Evolutionary conservation across 2,113 vertebrate species (phyloP).

Genomic region (Rhagologus leucostigma): DNA sequence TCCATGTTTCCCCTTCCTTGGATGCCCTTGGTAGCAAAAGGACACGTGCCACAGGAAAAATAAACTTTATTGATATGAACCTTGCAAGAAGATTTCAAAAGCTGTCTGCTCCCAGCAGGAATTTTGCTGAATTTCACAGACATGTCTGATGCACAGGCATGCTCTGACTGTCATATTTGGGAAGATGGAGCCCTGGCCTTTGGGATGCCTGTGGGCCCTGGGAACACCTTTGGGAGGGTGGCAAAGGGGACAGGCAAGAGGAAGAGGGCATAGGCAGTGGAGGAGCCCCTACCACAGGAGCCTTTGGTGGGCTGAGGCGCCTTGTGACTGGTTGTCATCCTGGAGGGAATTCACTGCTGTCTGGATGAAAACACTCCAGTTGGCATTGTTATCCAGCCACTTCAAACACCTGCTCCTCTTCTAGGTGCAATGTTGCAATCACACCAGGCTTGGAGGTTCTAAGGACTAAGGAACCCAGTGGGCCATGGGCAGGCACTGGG

Average conservation of each 20-base stretch:
- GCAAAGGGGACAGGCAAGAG: not conserved
- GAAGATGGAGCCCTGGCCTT: not conserved
- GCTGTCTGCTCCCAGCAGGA: not conserved
- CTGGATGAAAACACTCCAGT: not conserved
- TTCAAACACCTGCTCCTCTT: not conserved
- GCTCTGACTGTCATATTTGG: not conserved
- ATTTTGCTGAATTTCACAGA: not conserved
- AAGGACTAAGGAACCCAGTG: not conserved
- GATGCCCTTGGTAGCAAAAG: not conserved
- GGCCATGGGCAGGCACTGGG: not conserved
- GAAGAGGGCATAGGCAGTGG: not conserved
- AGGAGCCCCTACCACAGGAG: not conserved
- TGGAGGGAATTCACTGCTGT: not conserved
- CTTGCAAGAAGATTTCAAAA: not conserved
- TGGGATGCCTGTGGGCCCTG: not conserved
- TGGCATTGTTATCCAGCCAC: not conserved
- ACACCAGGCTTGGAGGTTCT: not conserved
- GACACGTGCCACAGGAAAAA: not conserved
- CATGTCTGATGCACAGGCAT: not conserved
- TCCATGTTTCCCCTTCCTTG: not conserved
- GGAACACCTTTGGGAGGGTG: not conserved
- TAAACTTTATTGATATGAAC: not conserved
- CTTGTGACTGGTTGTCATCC: not conserved
- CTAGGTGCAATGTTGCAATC: not conserved
- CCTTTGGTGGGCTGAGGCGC: not conserved